Base-by-base conservation (phyloP, 2,888 invertebrate species). In the Petrolisthes manimaculis region DNA sequence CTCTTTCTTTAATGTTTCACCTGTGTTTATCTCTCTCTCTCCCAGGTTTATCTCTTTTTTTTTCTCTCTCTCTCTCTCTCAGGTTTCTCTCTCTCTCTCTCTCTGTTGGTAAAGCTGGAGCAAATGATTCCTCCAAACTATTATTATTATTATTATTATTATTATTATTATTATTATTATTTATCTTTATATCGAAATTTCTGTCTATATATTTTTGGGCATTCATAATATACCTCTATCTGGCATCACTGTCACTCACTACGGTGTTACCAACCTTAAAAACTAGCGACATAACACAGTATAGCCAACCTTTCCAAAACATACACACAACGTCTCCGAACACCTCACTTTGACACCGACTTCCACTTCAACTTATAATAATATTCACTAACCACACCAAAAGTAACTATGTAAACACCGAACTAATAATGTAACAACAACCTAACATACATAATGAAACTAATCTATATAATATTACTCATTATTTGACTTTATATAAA, bases 231-330 rank as follows among this genome's bases (percentile, higher is more conserved):
- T n/a, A n/a, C n/a, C n/a, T n/a, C n/a, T 37, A 37, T 37, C 37
- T 37, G 37, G 37, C 37, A 37, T 24, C 74, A 24, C 14, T 24
- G 21, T 9, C 74, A 24, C 82, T 61, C 82, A 71, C 71, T 61
- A 61, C 71, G n/a, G 21, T 14, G 71, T 21, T 71, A 21, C 14
- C 71, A 71, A 71, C 14, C 0, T 1, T 71, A 6, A 2, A 37
- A 0, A 37, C 37, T 37, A 37, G 37, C 5, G 18, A 18, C 12
- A 78, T 51, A 21, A 51, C 9, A 4, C 8, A 21, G 53, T 3
- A 3, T 9, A 78, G 78, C 77, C 78, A 84, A 84, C 84, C 51
- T 53, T 84, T 14, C 78, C 53, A 67, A 67, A 18, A 18, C 78
- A 21, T n/a, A 8, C 12, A 21, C 54, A 21, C 6, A 21, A 79